Percentiles rank a stretch among this genome's conserved stretches.
Evolutionary conservation across 1,140 invertebrate genomes (phyloP).

Genomic region (Anagrus nilaparvatae): DNA sequence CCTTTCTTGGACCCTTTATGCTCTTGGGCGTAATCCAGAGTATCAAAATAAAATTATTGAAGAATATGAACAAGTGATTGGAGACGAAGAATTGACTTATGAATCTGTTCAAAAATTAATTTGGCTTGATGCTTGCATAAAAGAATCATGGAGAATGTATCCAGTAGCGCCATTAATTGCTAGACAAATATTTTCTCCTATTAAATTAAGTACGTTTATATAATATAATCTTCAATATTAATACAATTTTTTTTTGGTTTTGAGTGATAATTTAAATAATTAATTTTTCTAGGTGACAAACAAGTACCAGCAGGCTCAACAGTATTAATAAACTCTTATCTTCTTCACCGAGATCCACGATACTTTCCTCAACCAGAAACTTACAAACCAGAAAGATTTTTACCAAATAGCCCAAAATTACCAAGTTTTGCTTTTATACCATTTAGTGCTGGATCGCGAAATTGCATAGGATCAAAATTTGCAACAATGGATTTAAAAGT

Average conservation of each 20-base stretch:
- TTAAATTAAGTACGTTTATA: constrained; percentile 26
- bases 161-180: constrained; percentile 48
- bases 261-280: constrained; percentile 7
- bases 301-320: constrained; percentile 29
- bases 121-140: constrained; percentile 46
- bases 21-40: constrained; percentile 41
- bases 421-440: constrained; percentile 46
- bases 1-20: constrained; percentile 45
- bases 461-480: constrained; percentile 43
- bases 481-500: constrained; percentile 51
- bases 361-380: constrained; percentile 50
- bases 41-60: constrained; percentile 45
- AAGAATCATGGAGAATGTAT: constrained; percentile 39
- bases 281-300: too few species aligned
- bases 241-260: neutral
- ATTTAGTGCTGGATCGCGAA: constrained; percentile 49
- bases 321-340: constrained; percentile 28
- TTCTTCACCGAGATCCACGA: constrained; percentile 46
- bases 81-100: constrained; percentile 29
- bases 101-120: constrained; percentile 40
- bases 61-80: constrained; percentile 42
- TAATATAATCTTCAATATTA: constrained; percentile 2
- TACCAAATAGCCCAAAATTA: constrained; percentile 35
- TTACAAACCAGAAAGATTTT: constrained; percentile 53
- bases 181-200: constrained; percentile 36